phyloP scores from a whole-genome alignment of 1,140 invertebrate species.

The Micrasema minimum region DNA sequence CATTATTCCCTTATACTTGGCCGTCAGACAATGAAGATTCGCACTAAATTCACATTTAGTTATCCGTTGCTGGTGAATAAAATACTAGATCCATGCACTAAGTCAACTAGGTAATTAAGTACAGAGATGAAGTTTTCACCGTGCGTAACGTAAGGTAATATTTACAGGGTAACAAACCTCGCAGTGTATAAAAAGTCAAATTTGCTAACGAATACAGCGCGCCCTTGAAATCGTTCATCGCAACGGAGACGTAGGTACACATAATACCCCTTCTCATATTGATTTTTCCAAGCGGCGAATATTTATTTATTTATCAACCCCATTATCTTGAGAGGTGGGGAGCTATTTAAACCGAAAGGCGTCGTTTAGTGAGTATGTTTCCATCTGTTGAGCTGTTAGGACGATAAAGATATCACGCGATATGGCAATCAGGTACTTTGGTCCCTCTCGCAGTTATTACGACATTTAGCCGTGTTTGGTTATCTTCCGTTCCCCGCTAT shows the following conservation, averaged over 20 bases:
- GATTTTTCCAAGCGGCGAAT: constrained; percentile 16
- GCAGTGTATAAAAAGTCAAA: background rate
- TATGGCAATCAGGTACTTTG: background rate
- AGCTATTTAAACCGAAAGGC: constrained; percentile 4
- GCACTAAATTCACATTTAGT: background rate
- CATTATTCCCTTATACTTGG: background rate
- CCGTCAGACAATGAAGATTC: background rate
- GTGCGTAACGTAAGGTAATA: no score
- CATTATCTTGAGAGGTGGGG: background rate
- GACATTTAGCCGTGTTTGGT: no score
- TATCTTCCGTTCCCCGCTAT: no score
- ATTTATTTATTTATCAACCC: constrained; percentile 8
- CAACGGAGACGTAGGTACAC: background rate
- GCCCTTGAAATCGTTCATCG: constrained; percentile 17
- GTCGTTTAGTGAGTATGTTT: constrained; percentile 12
- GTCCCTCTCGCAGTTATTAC: no score
- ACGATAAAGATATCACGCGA: constrained; percentile 21
- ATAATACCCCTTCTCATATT: constrained; percentile 1
- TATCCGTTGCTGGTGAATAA: background rate
- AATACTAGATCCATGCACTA: background rate
- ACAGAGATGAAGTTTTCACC: background rate
- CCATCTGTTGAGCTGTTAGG: constrained; percentile 1
- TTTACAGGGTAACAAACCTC: no score
- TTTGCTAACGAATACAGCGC: constrained; percentile 16
- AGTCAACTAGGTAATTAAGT: background rate